Evolutionary conservation across 92 coral and sea anemone genomes (phyloP).

Genomic region (Phenganax marumi): DNA sequence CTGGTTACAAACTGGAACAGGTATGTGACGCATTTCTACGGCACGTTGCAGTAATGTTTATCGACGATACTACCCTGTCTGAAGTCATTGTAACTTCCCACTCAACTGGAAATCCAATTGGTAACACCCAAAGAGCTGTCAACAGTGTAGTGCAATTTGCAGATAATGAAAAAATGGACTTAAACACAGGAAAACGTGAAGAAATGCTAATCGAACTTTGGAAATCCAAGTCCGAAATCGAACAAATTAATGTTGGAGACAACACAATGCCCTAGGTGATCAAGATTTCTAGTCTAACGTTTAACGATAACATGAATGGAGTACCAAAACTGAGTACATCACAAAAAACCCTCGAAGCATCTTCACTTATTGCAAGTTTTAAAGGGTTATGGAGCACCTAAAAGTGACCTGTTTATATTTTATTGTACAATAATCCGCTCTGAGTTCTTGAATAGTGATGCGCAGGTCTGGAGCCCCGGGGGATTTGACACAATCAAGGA

Average conservation of each 20-base stretch:
- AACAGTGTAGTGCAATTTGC: constrained; percentile 5
- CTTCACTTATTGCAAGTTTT: neutral
- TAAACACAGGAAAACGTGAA: neutral
- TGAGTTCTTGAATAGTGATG: neutral
- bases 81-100: neutral
- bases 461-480: constrained; percentile 8
- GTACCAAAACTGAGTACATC: constrained; percentile 8
- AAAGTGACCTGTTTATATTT: neutral
- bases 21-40: no score
- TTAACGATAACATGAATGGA: neutral
- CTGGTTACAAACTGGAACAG: neutral
- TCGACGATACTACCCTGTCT: neutral
- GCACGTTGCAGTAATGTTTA: no score
- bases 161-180: neutral
- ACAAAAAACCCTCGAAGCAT: neutral
- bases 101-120: neutral
- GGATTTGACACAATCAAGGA: neutral
- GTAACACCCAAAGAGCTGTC: neutral
- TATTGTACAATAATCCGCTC: constrained; percentile 1
- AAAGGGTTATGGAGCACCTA: neutral
- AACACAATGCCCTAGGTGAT: neutral
- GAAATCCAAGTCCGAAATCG: neutral
- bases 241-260: neutral
- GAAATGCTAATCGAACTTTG: constrained; percentile 5
- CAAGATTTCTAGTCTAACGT: neutral